Evolutionary conservation across 2,797 vertebrate genomes (phyloP), one percentile per base, ranked within the genome.

Genomic region (Philypnodon macrostomus): DNA sequence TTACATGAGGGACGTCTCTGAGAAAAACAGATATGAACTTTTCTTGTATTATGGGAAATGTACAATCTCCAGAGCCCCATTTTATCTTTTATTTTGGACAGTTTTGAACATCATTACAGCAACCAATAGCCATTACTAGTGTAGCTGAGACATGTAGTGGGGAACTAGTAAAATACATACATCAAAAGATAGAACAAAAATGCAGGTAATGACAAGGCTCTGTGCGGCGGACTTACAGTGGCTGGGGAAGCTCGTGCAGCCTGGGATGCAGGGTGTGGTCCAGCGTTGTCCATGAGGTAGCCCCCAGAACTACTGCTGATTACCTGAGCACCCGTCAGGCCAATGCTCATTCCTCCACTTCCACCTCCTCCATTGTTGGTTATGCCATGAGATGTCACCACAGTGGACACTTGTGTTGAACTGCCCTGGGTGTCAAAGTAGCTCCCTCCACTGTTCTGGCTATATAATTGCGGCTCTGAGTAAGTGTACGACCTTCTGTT

Each of bases 231-330:
- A 88, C 90, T 88, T 87, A 99, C 96, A 87, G 95, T 99, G 67
- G 95, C 95, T 12, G 96, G 95, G 21, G 96, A 99, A 35, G 95
- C 94, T 46, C 96, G 91, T 42, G 95, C 93, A 1, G 93, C 90
- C 85, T 97, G 95, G 18, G 91, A 90, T 59, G 93, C 85, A 13
- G 92, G 85, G 79, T 97, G 96, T 55, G 94, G 87, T 67, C 90
- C 80, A 57, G 91, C 69, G 67, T 75, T 86, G 70, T 98, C 96
- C 93, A 98, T 94, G 56, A 94, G 91, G 72, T 90, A 90, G 57
- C 92, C 89, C 47, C 95, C 95, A 71, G 96, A 93, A 85, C 93
- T 94, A 2, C 93, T 88, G 88, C 93, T 93, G 90, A 98, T 91
- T 77, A 98, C 92, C 87, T 93, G 93, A 76, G 90, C 93, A 49